Evolutionary conservation across 2,113 vertebrate species (phyloP), one percentile per base, ranked within the genome.

Genomic region (Anser brachyrhynchus): DNA sequence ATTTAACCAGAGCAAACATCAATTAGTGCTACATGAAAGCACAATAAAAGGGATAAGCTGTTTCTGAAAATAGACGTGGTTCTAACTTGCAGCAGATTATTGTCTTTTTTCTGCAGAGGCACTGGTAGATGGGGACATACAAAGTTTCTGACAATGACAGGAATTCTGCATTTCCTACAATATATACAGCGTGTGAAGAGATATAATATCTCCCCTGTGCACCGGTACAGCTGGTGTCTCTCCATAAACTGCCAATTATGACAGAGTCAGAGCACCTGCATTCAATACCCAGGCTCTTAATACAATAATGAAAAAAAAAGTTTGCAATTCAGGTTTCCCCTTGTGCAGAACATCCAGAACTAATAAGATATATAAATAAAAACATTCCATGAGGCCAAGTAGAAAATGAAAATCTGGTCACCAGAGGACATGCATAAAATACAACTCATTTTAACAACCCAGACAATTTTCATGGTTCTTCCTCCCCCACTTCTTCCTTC

Each of bases 361-460:
- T 96, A 96, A 96, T 96, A 95, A 95, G 94, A 96, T 82, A 89
- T 26, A 97, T 93, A 97, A 97, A 97, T 95, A 97, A 97, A 97
- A 97, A 95, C 90, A 97, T 91, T 96, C 88, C 92, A 90, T 6
- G 78, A 92, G 81, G 90, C 91, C 92, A 94, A 94, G 75, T 79
- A 95, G 90, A 80, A 90, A 93, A 94, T 83, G 21, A 94, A 96
- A 95, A 92, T 44, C 74, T 95, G 75, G 90, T 94, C 91, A 93
- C 90, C 77, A 94, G 93, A 94, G 91, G 73, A 91, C 83, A 96
- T 76, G 51, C 25, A 78, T 73, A 89, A 96, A 94, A 90, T 21
- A 28, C 10, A 93, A 95, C 62, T 94, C 81, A 76, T 65, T 96
- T 92, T 78, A 95, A 94, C 79, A 84, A 72, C 43, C n/a, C 70